A percentile compares a stretch with the other conserved stretches of the same genome.
phyloP scores from a whole-genome alignment of 2,888 invertebrate genomes.

The Polyploca ridens region DNA sequence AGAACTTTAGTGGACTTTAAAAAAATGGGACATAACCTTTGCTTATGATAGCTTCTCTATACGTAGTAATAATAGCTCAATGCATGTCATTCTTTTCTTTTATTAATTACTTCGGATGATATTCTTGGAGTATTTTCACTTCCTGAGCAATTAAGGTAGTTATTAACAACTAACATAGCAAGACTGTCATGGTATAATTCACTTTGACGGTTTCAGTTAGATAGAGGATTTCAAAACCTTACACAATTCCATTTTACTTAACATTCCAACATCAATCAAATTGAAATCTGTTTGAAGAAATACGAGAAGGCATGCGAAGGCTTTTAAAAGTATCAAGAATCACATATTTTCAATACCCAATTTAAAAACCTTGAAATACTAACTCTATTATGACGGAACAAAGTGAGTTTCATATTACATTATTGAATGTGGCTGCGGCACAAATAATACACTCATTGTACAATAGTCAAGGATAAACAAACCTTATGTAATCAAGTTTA shows the following conservation, averaged over 20 bases:
- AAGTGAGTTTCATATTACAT: conserved; percentile 18
- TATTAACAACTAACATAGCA: too few relatives aligned
- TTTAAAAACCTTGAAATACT: conserved; percentile 16
- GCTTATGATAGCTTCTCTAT: too few relatives aligned
- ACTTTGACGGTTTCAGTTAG: too few relatives aligned
- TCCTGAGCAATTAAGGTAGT: too few relatives aligned
- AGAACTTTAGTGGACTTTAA: too few relatives aligned
- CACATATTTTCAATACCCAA: not conserved
- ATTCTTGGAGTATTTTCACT: too few relatives aligned
- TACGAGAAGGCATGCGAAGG: conserved; percentile 6
- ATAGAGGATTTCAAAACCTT: too few relatives aligned
- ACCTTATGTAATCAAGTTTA: not conserved
- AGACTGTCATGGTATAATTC: too few relatives aligned
- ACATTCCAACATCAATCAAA: not conserved
- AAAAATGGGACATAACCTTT: too few relatives aligned
- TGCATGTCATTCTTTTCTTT: too few relatives aligned
- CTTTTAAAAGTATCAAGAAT: conserved; percentile 1
- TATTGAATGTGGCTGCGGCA: conserved; percentile 10
- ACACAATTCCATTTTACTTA: not conserved
- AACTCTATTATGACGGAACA: conserved; percentile 21
- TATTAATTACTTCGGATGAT: too few relatives aligned
- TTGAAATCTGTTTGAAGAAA: not conserved
- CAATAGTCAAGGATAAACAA: conserved; percentile 15
- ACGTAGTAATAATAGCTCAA: too few relatives aligned
- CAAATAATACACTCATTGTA: not conserved